Conservation (phyloP, 2,797 vertebrate genomes). For the Enteromius paludinosus region DNA sequence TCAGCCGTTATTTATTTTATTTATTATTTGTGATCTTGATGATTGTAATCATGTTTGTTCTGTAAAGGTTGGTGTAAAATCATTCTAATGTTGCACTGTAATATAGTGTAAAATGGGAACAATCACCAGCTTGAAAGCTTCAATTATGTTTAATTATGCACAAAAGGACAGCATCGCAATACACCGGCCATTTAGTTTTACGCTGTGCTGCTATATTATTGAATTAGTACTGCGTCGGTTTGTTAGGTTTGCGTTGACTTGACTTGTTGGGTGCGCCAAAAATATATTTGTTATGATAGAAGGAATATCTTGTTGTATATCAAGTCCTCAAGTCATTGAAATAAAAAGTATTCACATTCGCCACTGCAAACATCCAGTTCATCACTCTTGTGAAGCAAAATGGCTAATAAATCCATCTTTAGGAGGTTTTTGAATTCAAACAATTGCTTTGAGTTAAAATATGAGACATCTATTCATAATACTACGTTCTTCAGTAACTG, state of each 20-base stretch:
- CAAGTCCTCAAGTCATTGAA: not conserved
- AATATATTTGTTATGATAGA: not conserved
- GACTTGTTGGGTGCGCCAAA: not conserved
- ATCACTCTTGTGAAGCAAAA: not conserved
- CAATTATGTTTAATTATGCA: not conserved
- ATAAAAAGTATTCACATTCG: not conserved
- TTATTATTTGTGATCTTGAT: conserved; percentile 18
- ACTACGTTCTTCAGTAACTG: not conserved
- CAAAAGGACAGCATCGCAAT: not conserved
- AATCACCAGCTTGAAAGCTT: conserved; percentile 11
- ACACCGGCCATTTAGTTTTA: not conserved
- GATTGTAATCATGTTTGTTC: conserved; percentile 14
- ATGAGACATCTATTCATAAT: not conserved
- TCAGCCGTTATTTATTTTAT: not conserved
- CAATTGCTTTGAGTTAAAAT: not conserved
- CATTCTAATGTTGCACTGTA: conserved; percentile 14
- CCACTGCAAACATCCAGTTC: not conserved
- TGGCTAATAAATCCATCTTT: not conserved
- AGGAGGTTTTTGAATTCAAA: not conserved
- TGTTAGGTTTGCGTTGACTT: not conserved
- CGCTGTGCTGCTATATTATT: not conserved
- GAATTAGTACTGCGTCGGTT: not conserved
- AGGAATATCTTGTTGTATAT: not conserved
- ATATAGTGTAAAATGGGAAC: conserved; percentile 2
- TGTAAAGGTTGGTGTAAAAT: conserved; percentile 13